Evolutionary conservation across 2,888 invertebrate species (phyloP).

Genomic region (Theretra japonica): DNA sequence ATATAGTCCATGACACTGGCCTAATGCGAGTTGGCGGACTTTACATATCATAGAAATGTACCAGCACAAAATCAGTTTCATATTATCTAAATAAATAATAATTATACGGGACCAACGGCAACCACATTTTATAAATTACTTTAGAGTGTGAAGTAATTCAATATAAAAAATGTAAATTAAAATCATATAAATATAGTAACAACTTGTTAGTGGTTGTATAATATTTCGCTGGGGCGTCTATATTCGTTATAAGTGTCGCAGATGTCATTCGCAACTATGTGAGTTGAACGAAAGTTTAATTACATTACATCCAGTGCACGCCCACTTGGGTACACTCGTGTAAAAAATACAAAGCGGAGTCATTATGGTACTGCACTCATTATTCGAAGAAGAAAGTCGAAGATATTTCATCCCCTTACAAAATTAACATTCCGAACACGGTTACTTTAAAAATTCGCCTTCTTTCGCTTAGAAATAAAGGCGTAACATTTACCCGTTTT

Average conservation of each 20-base stretch:
- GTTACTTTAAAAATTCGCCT: slow-evolving; percentile 56
- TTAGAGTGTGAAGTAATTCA: too few species aligned
- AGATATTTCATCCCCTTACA: slow-evolving; percentile 52
- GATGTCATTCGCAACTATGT: neutral
- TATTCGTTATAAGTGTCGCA: neutral
- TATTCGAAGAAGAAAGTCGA: slow-evolving; percentile 54
- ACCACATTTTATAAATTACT: too few species aligned
- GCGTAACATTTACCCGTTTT: slow-evolving; percentile 61
- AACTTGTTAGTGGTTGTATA: neutral
- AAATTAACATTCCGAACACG: slow-evolving; percentile 63
- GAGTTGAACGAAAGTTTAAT: neutral
- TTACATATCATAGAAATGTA: too few species aligned
- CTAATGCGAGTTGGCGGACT: too few species aligned
- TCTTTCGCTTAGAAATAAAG: slow-evolving; percentile 60
- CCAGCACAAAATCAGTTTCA: too few species aligned
- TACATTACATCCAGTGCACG: slow-evolving; percentile 11
- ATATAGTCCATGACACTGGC: too few species aligned
- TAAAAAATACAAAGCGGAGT: slow-evolving; percentile 46
- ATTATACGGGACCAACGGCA: too few species aligned
- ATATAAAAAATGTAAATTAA: too few species aligned
- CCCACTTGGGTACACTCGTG: slow-evolving; percentile 35
- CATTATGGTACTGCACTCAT: slow-evolving; percentile 52
- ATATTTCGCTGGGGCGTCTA: neutral
- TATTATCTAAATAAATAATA: too few species aligned
- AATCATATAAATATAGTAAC: too few species aligned